phyloP scores from a whole-genome alignment of 2,113 vertebrate genomes.

The Grantiella picta region DNA sequence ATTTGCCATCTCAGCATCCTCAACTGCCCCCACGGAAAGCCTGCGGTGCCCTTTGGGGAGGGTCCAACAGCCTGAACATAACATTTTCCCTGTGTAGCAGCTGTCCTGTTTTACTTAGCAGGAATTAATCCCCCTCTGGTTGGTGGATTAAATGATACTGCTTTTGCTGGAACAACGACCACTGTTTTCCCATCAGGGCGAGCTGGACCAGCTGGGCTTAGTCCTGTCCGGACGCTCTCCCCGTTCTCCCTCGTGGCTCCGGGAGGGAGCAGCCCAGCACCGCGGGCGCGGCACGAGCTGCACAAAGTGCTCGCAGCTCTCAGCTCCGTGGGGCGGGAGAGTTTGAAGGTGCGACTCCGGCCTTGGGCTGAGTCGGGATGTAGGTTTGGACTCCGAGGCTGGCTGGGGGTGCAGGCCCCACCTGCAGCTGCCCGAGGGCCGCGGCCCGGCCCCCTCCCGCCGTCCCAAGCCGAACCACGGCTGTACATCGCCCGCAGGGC shows the following conservation, averaged over 20 bases:
- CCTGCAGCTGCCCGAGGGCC: neutral
- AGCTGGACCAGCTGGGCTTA: neutral
- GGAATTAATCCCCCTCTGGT: fast-evolving
- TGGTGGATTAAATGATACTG: fast-evolving
- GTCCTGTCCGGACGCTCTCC: too few species aligned
- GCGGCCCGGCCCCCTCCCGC: neutral
- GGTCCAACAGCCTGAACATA: neutral
- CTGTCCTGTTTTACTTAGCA: neutral
- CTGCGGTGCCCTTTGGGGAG: neutral
- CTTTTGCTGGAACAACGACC: neutral
- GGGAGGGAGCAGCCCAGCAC: too few species aligned
- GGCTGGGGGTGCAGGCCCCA: neutral
- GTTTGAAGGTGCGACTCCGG: neutral
- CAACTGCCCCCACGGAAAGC: neutral
- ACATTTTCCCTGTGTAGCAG: neutral
- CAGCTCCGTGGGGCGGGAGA: fast-evolving
- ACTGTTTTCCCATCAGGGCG: fast-evolving
- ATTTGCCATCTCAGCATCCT: neutral
- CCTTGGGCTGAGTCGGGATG: neutral
- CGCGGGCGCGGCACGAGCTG: neutral
- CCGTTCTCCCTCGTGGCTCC: fast-evolving
- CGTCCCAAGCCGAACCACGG: neutral
- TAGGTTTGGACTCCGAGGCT: neutral
- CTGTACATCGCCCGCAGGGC: neutral
- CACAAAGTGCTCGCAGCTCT: neutral